Evolutionary conservation across 1,140 invertebrate genomes (phyloP).

Genomic region (Araneus ventricosus): DNA sequence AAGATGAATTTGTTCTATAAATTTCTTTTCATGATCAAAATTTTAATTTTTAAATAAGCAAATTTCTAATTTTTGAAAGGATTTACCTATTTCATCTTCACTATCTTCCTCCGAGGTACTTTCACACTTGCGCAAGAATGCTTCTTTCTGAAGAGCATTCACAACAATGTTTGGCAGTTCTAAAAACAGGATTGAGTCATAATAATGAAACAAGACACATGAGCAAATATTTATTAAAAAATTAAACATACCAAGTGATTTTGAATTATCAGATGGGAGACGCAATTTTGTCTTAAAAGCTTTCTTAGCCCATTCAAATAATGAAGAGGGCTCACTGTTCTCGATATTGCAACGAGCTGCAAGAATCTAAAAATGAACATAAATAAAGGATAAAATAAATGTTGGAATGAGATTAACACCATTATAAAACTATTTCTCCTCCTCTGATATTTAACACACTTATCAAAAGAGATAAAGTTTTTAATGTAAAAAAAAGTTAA

Average conservation of each 20-base stretch:
- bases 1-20: too few species aligned
- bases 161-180: not conserved
- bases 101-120: not conserved
- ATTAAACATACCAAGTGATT: not conserved
- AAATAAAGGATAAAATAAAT: not conserved
- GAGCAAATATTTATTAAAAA: not conserved
- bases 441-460: too few species aligned
- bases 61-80: not conserved
- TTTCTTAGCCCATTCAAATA: not conserved
- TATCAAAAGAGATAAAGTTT: not conserved
- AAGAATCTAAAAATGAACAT: not conserved
- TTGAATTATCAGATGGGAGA: not conserved
- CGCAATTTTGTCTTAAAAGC: not conserved
- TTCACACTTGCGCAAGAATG: not conserved
- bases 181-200: not conserved
- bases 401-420: not conserved
- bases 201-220: not conserved
- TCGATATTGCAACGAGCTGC: not conserved
- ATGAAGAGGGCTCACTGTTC: not conserved
- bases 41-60: not conserved
- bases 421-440: not conserved
- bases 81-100: constrained; percentile 1
- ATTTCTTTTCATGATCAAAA: too few species aligned
- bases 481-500: not conserved
- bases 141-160: not conserved